Percentiles rank a stretch among this genome's conserved stretches.
Evolutionary conservation across 92 coral and sea anemone genomes (phyloP).

Genomic region (Siderastrea siderea): DNA sequence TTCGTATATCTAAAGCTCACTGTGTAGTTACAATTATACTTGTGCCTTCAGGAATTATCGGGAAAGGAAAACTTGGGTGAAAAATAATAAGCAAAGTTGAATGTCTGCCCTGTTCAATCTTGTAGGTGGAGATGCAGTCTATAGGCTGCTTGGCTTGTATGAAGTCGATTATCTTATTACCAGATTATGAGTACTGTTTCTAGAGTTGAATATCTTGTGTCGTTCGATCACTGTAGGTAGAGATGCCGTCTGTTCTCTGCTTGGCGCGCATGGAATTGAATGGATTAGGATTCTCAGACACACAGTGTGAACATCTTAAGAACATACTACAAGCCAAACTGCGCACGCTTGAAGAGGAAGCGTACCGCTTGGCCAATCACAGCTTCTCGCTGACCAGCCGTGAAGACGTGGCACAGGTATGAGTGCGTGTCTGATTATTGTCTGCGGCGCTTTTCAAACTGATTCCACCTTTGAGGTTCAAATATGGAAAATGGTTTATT

Average conservation of each 20-base stretch:
- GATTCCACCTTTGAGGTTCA: neutral
- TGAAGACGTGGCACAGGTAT: constrained; percentile 85
- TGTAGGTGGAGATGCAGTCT: constrained; percentile 75
- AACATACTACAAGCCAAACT: constrained; percentile 92
- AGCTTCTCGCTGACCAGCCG: constrained; percentile 92
- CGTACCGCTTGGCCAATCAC: constrained; percentile 91
- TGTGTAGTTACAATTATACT: no score
- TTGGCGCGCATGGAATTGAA: constrained; percentile 97
- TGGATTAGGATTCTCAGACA: constrained; percentile 96
- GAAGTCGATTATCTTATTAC: constrained; percentile 65
- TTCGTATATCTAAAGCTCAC: no score
- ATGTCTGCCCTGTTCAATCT: no score
- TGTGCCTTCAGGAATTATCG: no score
- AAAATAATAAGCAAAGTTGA: no score
- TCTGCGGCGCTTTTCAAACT: neutral
- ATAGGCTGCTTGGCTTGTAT: constrained; percentile 89
- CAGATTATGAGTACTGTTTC: no score
- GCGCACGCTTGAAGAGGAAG: constrained; percentile 89
- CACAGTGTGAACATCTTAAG: constrained; percentile 91
- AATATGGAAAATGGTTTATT: neutral
- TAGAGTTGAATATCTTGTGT: neutral
- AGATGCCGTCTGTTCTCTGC: constrained; percentile 90
- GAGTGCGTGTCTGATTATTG: neutral
- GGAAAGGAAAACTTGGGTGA: no score
- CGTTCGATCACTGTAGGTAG: constrained; percentile 66